Evolutionary conservation across 2,888 invertebrate species (phyloP), one percentile per base, ranked within the genome.

Genomic region (Pollenia amentaria): DNA sequence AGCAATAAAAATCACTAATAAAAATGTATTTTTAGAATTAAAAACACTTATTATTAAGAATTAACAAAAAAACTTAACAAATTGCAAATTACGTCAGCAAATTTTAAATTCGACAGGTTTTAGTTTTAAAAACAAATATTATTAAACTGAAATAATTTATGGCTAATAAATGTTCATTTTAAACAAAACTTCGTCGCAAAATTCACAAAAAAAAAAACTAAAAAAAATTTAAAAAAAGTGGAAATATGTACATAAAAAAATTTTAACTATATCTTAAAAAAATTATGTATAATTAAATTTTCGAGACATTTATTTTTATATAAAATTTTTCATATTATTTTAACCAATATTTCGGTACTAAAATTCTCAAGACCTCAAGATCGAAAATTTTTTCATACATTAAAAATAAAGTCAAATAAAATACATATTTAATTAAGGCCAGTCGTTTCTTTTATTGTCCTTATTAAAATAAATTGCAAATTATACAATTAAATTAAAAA

Each of bases 11-110:
- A 9, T 16, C 78, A 69, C 62, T 79, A 70, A 67, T 2, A 4
- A 55, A 38, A 9, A 46, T 60, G 44, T 46, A 16, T 60, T 75
- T 40, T 29, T 11, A 46, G 11, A 67, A 76, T 12, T 53, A 67
- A 53, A 65, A 18, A 16, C 48, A 40, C 48, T 60, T 38, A 57
- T 14, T 38, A 55, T 53, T 40, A 55, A n/a, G 8, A 18, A 73
- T 67, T 64, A 60, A 60, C 14, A 48, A 64, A 65, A 57, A 21
- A 18, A 4, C 14, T 12, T 29, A 81, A 65, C 40, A 48, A 40
- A 57, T 75, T 75, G 57, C 40, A 75, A 65, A 57, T 75, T 67
- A n/a, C 75, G 73, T 75, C 73, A 75, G 48, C 51, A 16, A 1
- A 12, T 14, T 40, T 53, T 14, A 16, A 53, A 53, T 3, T 42